These are phyloP conservation scores for Brachypalpus laphriformis DNA, from an alignment of 2,888 invertebrate species.

Conservation along the genomic window DNA sequence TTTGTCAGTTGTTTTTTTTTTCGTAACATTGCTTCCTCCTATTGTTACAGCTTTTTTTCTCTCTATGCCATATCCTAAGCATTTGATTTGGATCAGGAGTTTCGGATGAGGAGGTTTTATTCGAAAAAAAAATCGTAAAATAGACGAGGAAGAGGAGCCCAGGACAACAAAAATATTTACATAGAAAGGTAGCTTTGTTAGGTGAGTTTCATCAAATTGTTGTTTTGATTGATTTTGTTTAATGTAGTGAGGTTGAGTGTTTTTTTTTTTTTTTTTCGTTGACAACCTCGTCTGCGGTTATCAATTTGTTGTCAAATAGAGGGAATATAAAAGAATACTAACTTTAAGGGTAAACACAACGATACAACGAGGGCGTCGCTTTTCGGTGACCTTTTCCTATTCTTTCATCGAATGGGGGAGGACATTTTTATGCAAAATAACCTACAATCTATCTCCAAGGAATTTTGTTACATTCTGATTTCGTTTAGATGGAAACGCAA, in stretches of 20 bases:
- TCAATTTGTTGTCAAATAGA: constrained; percentile 3
- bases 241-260: constrained; percentile 14
- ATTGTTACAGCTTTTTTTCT: constrained; percentile 8
- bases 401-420: too few relatives aligned
- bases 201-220: constrained; percentile 1
- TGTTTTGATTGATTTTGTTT: constrained; percentile 44
- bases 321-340: not conserved
- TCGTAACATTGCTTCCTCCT: not conserved
- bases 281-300: constrained; percentile 17
- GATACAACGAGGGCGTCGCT: not conserved
- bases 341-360: not conserved
- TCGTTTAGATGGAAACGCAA: not conserved
- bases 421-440: too few relatives aligned
- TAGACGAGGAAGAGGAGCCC: not conserved
- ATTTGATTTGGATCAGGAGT: constrained; percentile 19
- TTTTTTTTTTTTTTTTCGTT: too few relatives aligned
- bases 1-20: not conserved
- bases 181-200: not conserved
- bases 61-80: constrained; percentile 3
- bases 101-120: constrained; percentile 5
- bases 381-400: not conserved
- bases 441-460: too few relatives aligned
- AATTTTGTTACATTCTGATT: not conserved
- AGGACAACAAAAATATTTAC: constrained; percentile 33
- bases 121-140: not conserved